A percentile compares a stretch with the other conserved stretches of the same genome.
Conservation (phyloP, 2,113 vertebrate species). For the Oplegnathus fasciatus region DNA sequence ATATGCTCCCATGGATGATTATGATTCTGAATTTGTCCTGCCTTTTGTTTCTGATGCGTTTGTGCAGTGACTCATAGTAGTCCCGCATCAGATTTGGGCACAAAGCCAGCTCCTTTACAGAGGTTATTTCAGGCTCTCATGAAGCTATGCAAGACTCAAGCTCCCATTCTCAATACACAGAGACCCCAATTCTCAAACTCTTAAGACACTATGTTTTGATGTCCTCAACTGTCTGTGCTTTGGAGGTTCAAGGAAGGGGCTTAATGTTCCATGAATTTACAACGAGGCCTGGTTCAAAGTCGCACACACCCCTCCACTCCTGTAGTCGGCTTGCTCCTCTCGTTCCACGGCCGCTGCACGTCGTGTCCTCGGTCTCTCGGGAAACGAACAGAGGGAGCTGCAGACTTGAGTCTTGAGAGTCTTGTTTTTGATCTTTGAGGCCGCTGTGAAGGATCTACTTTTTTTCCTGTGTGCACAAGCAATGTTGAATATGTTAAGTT, state of each 20-base stretch:
- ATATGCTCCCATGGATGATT: not conserved
- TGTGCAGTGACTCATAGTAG: conserved; percentile 21
- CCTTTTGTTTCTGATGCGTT: conserved; percentile 21
- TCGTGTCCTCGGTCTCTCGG: not conserved
- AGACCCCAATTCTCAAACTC: conserved; percentile 14
- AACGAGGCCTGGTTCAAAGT: conserved; percentile 51
- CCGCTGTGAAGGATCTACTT: not conserved
- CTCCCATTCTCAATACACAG: conserved; percentile 23
- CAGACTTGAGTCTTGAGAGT: not conserved
- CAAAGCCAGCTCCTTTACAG: conserved; percentile 24
- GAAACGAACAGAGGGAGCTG: conserved; percentile 9
- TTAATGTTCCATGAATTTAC: conserved; percentile 48
- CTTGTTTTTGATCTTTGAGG: conserved; percentile 1
- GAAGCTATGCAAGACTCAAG: conserved; percentile 29
- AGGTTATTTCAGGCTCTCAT: conserved; percentile 52
- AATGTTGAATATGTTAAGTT: not conserved
- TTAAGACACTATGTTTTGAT: conserved; percentile 38
- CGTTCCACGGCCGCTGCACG: not conserved
- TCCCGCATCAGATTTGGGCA: conserved; percentile 10
- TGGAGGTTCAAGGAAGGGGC: conserved; percentile 36
- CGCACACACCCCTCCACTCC: not conserved
- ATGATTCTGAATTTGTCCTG: not conserved
- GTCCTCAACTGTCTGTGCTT: conserved; percentile 30
- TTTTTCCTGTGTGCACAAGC: not conserved
- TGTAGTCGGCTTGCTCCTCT: conserved; percentile 8